Evolutionary conservation across 2,113 vertebrate genomes (phyloP).

Genomic region (Paratilapia polleni): DNA sequence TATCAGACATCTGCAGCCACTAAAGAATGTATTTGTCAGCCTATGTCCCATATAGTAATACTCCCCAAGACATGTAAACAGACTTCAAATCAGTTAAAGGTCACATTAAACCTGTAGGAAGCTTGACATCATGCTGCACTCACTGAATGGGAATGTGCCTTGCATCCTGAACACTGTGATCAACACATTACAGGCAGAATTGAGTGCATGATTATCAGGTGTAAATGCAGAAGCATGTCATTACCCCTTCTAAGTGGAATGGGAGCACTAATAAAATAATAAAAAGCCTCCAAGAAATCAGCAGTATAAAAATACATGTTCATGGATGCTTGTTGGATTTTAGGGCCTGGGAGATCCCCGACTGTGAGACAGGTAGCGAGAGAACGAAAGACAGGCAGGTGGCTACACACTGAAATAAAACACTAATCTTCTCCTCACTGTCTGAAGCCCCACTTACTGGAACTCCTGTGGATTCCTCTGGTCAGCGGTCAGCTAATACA

Average conservation of each 20-base stretch:
- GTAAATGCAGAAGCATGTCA: no score
- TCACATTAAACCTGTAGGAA: no score
- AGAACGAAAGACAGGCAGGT: slow-evolving; percentile 36
- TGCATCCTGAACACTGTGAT: not conserved
- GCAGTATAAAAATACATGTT: not conserved
- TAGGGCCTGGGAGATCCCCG: not conserved
- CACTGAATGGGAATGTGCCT: not conserved
- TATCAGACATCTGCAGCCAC: no score
- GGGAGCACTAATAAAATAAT: not conserved
- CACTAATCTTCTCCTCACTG: slow-evolving; percentile 60
- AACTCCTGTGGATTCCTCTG: slow-evolving; percentile 71
- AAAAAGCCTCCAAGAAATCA: not conserved
- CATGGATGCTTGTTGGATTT: not conserved
- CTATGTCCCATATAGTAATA: no score
- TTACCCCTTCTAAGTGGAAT: not conserved
- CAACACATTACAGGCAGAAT: not conserved
- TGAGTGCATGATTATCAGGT: no score
- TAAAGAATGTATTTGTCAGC: no score
- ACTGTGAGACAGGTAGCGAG: slow-evolving; percentile 28
- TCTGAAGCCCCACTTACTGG: slow-evolving; percentile 73
- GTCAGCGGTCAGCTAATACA: slow-evolving; percentile 71
- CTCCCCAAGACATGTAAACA: no score
- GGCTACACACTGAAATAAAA: slow-evolving; percentile 55
- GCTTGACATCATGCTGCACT: not conserved
- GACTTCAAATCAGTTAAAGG: no score